Percentiles rank a stretch among this genome's conserved stretches.
Conservation (phyloP, 23 tunicate genomes). For the Pegea sp. region DNA sequence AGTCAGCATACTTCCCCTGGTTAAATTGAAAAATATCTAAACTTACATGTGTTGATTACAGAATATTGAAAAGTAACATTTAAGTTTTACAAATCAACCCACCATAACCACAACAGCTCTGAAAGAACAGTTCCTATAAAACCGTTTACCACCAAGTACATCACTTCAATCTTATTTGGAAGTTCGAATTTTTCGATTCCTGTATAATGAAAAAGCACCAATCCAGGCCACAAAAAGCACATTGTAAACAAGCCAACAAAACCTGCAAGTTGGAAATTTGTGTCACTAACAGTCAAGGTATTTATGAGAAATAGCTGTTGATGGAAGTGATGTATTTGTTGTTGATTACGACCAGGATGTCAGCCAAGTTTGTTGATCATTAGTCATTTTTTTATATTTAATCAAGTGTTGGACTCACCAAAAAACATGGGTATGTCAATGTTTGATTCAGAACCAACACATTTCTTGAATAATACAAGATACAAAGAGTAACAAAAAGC, state of each 20-base stretch:
- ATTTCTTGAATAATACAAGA: slow-evolving; percentile 38
- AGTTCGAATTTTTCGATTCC: slow-evolving; percentile 47
- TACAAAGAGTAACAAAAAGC: slow-evolving; percentile 61
- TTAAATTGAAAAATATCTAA: not conserved
- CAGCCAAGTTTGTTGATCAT: not conserved
- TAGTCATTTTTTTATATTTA: no score
- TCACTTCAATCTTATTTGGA: slow-evolving; percentile 23
- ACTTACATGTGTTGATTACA: no score
- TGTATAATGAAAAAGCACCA: slow-evolving; percentile 50
- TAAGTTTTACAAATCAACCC: slow-evolving; percentile 8
- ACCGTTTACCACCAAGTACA: slow-evolving; percentile 45
- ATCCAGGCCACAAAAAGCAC: slow-evolving; percentile 81
- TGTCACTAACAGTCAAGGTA: not conserved
- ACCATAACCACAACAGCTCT: slow-evolving; percentile 80
- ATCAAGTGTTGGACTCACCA: no score
- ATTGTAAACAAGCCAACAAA: slow-evolving; percentile 83
- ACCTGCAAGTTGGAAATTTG: slow-evolving; percentile 11
- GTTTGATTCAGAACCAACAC: slow-evolving; percentile 24
- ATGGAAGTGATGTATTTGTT: not conserved
- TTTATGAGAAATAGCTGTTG: not conserved
- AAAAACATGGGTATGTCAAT: slow-evolving; percentile 86
- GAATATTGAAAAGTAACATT: no score
- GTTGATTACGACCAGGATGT: not conserved
- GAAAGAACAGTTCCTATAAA: slow-evolving; percentile 73
- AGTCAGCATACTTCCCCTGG: slow-evolving; percentile 71